Evolutionary conservation across 2,113 vertebrate species (phyloP).

Genomic region (Gasterosteus aculeatus): DNA sequence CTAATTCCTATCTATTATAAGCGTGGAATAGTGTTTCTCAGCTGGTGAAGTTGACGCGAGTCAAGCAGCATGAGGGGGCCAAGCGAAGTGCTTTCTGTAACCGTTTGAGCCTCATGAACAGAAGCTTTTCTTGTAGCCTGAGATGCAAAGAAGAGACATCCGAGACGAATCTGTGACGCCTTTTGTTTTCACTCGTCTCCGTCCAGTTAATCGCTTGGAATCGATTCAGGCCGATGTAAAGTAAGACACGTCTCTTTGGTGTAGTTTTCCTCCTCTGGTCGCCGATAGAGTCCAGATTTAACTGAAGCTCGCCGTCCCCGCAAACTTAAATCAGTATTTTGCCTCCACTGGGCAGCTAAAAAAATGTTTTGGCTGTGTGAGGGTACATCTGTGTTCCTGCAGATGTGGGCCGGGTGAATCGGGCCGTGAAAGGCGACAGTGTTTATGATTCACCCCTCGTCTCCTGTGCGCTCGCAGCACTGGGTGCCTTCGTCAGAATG

Average conservation of each 20-base stretch:
- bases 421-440: constrained; percentile 37
- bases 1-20: not conserved
- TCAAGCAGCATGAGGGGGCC: not conserved
- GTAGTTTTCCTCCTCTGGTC: not conserved
- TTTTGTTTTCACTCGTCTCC: too few relatives aligned
- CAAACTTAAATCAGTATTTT: constrained; percentile 1
- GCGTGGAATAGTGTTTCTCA: not conserved
- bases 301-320: not conserved
- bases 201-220: too few relatives aligned
- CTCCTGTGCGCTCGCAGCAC: constrained; percentile 46
- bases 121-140: not conserved
- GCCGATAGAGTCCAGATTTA: not conserved
- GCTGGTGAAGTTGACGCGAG: constrained; percentile 7
- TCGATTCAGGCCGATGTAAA: constrained; percentile 9
- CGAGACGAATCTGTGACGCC: not conserved
- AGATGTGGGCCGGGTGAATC: constrained; percentile 9
- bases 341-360: not conserved
- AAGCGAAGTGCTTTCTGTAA: not conserved
- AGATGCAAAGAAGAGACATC: not conserved
- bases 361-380: constrained; percentile 3
- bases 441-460: constrained; percentile 51
- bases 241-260: not conserved
- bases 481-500: constrained; percentile 44
- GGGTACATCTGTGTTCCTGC: constrained; percentile 14
- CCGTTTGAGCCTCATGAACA: not conserved